phyloP scores from a whole-genome alignment of 2,888 invertebrate species.

The Aporophyla nigra region DNA sequence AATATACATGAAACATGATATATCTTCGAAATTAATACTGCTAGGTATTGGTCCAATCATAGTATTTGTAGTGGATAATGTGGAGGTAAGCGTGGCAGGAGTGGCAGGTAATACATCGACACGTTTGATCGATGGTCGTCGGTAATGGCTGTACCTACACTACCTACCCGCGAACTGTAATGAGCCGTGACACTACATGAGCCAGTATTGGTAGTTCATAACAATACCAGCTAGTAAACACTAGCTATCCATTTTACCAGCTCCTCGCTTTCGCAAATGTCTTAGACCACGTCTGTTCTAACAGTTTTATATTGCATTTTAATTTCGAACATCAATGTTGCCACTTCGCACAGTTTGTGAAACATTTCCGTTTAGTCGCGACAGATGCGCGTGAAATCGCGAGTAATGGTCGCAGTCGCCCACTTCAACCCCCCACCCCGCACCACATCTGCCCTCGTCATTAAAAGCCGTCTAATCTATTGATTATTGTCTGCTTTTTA shows the following conservation, averaged over 20 bases:
- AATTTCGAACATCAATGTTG: slow-evolving; percentile 6
- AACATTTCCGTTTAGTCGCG: slow-evolving; percentile 59
- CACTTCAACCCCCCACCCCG: slow-evolving; percentile 1
- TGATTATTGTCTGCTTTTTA: slow-evolving; percentile 54
- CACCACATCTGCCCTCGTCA: slow-evolving; percentile 54
- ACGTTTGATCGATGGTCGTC: slow-evolving; percentile 30
- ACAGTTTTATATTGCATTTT: background rate
- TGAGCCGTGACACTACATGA: slow-evolving; percentile 11
- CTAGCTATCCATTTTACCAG: background rate
- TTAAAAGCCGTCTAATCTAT: slow-evolving; percentile 59
- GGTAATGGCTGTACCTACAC: slow-evolving; percentile 2
- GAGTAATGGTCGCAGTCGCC: slow-evolving; percentile 57
- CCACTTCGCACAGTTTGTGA: slow-evolving; percentile 13
- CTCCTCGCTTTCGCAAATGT: background rate
- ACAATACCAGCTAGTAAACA: no score
- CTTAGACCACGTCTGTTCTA: background rate
- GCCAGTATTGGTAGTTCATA: no score
- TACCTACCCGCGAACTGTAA: slow-evolving; percentile 4
- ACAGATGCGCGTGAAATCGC: slow-evolving; percentile 78
- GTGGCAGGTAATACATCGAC: slow-evolving; percentile 16
- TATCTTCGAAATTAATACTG: slow-evolving; percentile 4
- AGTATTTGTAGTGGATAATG: background rate
- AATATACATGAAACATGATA: slow-evolving; percentile 6
- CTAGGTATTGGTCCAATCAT: slow-evolving; percentile 13
- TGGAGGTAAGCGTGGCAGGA: slow-evolving; percentile 12